Evolutionary conservation across 2,888 invertebrate species (phyloP).

Genomic region (Macrophya annulata): DNA sequence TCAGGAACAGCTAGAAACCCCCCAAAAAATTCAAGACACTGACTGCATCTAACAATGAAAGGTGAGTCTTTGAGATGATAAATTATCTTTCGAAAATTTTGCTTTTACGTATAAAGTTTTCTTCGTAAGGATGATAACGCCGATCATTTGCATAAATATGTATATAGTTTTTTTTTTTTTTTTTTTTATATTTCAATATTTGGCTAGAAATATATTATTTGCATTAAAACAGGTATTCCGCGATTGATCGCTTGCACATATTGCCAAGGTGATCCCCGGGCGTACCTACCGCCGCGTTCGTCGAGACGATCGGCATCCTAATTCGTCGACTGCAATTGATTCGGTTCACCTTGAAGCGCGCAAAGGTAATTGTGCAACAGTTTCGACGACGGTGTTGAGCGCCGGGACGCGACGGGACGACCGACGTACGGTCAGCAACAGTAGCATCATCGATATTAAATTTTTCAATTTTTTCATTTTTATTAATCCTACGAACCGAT

Average conservation of each 20-base stretch:
- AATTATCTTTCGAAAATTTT: too few relatives aligned
- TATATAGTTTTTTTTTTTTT: background rate
- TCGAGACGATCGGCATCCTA: slow-evolving; percentile 39
- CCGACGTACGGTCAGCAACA: background rate
- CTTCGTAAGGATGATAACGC: background rate
- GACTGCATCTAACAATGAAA: too few relatives aligned
- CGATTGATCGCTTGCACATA: background rate
- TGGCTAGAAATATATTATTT: background rate
- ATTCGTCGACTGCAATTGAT: slow-evolving; percentile 35
- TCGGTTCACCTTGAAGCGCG: slow-evolving; percentile 25
- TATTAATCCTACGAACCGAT: background rate
- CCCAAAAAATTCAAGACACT: too few relatives aligned
- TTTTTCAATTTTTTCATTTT: background rate
- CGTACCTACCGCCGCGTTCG: background rate
- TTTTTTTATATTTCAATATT: background rate
- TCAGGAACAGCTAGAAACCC: too few relatives aligned
- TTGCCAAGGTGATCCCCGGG: slow-evolving; percentile 36
- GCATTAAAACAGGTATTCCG: background rate
- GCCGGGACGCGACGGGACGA: background rate
- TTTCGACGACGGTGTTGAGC: background rate
- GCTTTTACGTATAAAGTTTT: background rate
- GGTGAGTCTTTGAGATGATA: too few relatives aligned
- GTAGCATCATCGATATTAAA: background rate
- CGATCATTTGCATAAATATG: background rate
- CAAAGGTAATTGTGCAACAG: slow-evolving; percentile 7